Evolutionary conservation across 2,888 invertebrate species (phyloP), one percentile per base, ranked within the genome.

Genomic region (Argyra leucocephala): DNA sequence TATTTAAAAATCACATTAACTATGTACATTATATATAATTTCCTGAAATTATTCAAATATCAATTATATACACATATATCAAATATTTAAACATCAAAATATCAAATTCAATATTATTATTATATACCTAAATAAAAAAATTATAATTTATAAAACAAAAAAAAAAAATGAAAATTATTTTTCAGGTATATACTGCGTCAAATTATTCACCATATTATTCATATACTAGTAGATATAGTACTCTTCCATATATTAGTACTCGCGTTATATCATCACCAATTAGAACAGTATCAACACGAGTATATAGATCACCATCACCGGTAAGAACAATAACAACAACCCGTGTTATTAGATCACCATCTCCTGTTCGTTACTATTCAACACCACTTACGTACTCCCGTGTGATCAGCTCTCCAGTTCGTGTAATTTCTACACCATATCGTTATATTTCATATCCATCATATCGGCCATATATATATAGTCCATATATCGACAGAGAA

Each of bases 381-480:
- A 23, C 58, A 22, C 58, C 58, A 58, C 9, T 58, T 22, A 10
- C 58, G 15, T 22, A 23, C 58, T 12, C 22, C 22, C 58, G 22
- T 58, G 22, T 22, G 7, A 10, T 10, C 58, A 58, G 58, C 22
- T 69, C 67, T 12, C 75, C 76, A 62, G 73, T 76, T 61, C 75
- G 77, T 67, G 72, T 76, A 63, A 67, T 77, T 62, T 71, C 75
- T 64, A 76, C 77, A 63, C 76, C 76, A 70, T 72, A 74, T 65
- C 73, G 73, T 71, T 70, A 66, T 37, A 61, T 65, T 63, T 61
- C 23, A 22, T 65, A 64, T 61, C 68, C 65, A 73, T 73, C 57
- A 71, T 74, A 68, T 74, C 77, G 66, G 74, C 78, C 66, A 68
- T 75, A 65, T 62, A 59, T 59, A 6, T 15, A 3, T 1, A 15